Conservation (phyloP, 1,140 invertebrate genomes). For the Sarcophaga peregrina region DNA sequence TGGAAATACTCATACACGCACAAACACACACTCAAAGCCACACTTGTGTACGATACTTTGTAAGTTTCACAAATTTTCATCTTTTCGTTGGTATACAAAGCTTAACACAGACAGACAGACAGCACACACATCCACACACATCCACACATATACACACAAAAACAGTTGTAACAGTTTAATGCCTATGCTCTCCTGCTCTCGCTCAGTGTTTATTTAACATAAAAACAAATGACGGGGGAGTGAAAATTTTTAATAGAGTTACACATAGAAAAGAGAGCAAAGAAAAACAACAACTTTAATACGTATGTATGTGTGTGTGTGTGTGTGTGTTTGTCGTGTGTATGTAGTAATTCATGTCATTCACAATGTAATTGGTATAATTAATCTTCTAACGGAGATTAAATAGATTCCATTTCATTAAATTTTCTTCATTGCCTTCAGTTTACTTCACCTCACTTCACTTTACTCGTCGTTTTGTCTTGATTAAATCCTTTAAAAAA, state of each 20-base stretch:
- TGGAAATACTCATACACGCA: background rate
- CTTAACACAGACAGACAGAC: background rate
- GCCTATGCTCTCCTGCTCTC: background rate
- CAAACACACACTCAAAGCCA: background rate
- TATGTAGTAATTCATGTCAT: no score
- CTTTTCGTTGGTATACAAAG: background rate
- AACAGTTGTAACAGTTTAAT: no score
- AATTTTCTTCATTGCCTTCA: background rate
- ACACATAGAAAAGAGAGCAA: background rate
- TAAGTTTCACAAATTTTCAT: background rate
- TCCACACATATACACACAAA: no score
- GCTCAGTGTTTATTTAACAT: background rate
- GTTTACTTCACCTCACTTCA: background rate
- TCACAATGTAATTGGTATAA: background rate
- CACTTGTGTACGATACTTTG: background rate
- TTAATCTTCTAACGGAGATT: conserved; percentile 6
- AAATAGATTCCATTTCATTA: background rate
- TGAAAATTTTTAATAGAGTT: conserved; percentile 1
- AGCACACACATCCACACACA: no score
- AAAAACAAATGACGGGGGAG: background rate
- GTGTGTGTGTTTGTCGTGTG: no score
- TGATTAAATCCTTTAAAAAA: no score
- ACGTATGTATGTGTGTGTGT: no score
- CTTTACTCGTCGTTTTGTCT: no score
- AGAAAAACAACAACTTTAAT: background rate